Conservation (phyloP, 2,797 vertebrate genomes). For the Tiaroga cobitis region DNA sequence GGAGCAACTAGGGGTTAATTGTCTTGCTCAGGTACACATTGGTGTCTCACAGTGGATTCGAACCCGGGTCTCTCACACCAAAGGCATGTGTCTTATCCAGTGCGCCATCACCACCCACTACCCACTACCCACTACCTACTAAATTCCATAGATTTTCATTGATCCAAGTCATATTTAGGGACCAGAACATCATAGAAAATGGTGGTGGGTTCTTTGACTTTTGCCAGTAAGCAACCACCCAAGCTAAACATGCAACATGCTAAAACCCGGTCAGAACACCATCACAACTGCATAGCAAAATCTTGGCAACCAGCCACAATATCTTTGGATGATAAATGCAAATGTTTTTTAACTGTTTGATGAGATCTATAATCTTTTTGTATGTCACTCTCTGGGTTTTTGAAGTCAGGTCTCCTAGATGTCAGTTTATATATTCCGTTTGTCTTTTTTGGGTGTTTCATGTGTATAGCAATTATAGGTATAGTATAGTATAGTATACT, state of each 20-base stretch:
- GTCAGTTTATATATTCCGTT: not conserved
- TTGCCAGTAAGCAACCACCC: not conserved
- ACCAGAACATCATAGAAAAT: not conserved
- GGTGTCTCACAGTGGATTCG: no score
- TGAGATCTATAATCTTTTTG: not conserved
- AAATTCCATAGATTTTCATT: not conserved
- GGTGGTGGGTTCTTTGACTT: not conserved
- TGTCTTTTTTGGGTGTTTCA: not conserved
- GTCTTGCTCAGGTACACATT: no score
- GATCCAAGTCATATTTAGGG: not conserved
- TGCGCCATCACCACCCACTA: no score
- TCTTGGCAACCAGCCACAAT: not conserved
- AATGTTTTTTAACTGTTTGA: not conserved
- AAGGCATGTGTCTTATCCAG: no score
- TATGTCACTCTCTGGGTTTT: not conserved
- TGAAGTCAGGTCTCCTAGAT: slow-evolving; percentile 2
- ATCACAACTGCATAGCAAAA: not conserved
- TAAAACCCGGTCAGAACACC: not conserved
- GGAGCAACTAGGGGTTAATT: no score
- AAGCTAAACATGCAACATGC: not conserved
- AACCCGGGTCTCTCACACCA: no score
- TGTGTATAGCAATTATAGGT: not conserved
- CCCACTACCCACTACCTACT: no score
- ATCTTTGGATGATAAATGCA: not conserved
- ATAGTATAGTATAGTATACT: no score